Evolutionary conservation across 1,140 invertebrate species (phyloP).

Genomic region (Bombus soroeensis): DNA sequence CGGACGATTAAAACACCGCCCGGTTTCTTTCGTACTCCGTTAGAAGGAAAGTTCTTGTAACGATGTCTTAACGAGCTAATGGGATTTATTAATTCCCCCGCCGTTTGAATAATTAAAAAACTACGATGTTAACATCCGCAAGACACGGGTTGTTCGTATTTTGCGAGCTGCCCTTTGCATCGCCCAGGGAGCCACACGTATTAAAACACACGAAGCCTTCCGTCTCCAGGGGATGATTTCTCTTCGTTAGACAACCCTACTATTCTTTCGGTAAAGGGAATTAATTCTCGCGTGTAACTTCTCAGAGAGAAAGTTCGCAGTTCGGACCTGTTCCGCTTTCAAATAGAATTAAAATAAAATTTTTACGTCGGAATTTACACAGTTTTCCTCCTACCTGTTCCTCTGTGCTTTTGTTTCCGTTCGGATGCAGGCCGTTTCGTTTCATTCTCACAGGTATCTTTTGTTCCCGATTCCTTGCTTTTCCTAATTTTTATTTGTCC

Average conservation of each 20-base stretch:
- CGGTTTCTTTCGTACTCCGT: background rate
- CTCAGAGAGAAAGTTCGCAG: background rate
- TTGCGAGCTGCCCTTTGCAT: background rate
- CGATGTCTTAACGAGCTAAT: constrained; percentile 19
- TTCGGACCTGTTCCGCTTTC: background rate
- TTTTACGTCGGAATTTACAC: constrained; percentile 19
- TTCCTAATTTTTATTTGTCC: too few relatives aligned
- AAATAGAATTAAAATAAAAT: constrained; percentile 18
- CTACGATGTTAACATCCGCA: background rate
- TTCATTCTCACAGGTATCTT: background rate
- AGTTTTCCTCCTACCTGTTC: too few relatives aligned
- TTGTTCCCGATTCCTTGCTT: background rate
- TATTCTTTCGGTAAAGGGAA: constrained; percentile 9
- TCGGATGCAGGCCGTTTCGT: background rate
- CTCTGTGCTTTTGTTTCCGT: background rate
- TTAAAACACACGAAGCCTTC: background rate
- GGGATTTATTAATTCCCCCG: constrained; percentile 7
- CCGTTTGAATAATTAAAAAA: constrained; percentile 34
- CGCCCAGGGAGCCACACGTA: background rate
- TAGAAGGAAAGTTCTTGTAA: background rate
- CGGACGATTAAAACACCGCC: constrained; percentile 2
- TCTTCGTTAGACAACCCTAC: background rate
- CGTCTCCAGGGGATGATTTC: background rate
- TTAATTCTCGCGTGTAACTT: constrained; percentile 10
- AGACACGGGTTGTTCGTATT: background rate